Evolutionary conservation across 2,797 vertebrate genomes (phyloP), one percentile per base, ranked within the genome.

Genomic region (Xenopus petersii): DNA sequence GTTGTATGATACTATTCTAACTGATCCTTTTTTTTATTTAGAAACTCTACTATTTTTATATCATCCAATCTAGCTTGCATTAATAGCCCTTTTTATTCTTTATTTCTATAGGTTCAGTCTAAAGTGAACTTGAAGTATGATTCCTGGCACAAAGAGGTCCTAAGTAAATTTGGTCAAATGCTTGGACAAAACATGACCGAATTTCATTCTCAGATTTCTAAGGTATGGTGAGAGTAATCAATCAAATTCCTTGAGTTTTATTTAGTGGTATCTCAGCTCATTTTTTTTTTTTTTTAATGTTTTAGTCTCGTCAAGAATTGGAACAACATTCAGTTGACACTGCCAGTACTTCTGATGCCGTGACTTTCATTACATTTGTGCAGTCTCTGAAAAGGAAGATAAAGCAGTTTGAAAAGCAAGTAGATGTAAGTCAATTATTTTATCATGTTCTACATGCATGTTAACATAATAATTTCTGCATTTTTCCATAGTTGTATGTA

Each of bases 121-220:
- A 99, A 99, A 83, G 98, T 99, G 78, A 99, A 99, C 85, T 71
- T 99, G 81, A 99, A 99, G 75, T 99, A 99, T 0, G 97, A 99
- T 82, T 99, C 98, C 2, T 99, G 98, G 97, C 98, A 99, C 79
- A 99, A 99, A 85, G 98, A 99, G 80, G 98, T 99, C 33, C 96
- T 99, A 79, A 98, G 97, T 90, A 98, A 95, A 80, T 99, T 99
- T 81, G 98, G 98, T 2, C 98, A 99, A 83, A 99, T 99, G 98
- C 91, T 99, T 5, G 98, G 98, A 8, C 93, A 98, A 79, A 99
- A 98, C 84, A 99, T 99, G 98, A 95, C 95, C 10, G 97, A 99
- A 79, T 99, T 99, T 90, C 98, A 99, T 74, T 91, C 96, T 17
- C 98, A 99, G 83, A 99, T 99, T 88, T 99, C 98, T 10, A 99